Evolutionary conservation across 2,797 vertebrate genomes (phyloP), one percentile per base, ranked within the genome.

Genomic region (Furcifer pardalis): DNA sequence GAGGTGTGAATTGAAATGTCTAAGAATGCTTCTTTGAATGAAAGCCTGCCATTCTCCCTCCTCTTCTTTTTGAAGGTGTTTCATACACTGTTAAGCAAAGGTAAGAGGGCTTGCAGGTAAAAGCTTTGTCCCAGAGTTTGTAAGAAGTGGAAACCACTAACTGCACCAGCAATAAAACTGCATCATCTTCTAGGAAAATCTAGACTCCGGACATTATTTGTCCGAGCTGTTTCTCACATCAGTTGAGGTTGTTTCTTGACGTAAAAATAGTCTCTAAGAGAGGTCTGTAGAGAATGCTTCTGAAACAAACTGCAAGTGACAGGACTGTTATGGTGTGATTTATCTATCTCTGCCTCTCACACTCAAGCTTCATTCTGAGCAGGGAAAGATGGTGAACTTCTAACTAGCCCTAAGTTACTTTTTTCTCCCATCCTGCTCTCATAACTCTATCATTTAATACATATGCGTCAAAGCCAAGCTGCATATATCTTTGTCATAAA

Each of bases 401-500:
- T 77, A 69, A 77, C 7, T 19, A 15, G n/a, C 66, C 21, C 4
- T 27, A 69, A 84, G 46, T 19, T 15, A 4, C 52, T 35, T 52
- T 60, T 40, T 59, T 32, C 44, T 59, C 35, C 75, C 44, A 25
- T 56, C 37, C 60, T 60, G 21, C 30, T 60, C 30, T 78, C 52
- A 69, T 71, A 77, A 60, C 19, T 69, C 60, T 65, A 59, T 75
- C 62, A 32, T 17, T 23, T 63, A 86, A 25, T 0, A 66, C 74
- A 21, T 35, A 1, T 30, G 37, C 65, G 40, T 63, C 35, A 65
- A 86, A 89, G 81, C 32, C 0, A 9, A 84, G 8, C 7, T 89
- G 63, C 44, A 30, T 84, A 80, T 88, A 83, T 83, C 46, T 75
- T 87, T 86, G 81, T 44, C 73, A 89, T 84, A 84, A 77, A 89